Conservation (phyloP, 1,140 invertebrate species). For the Ylistrum balloti region DNA sequence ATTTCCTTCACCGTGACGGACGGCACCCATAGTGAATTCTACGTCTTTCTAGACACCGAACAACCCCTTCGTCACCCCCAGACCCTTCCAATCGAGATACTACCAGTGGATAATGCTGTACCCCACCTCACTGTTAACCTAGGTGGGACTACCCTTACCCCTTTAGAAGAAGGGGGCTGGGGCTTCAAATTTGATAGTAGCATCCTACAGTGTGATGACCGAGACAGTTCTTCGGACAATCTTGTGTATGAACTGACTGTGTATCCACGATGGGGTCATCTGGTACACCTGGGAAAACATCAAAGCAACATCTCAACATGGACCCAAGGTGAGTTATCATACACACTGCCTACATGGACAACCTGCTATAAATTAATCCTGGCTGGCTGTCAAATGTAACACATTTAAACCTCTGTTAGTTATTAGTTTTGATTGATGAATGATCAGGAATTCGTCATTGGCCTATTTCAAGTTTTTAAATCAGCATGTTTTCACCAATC, state of each 20-base stretch:
- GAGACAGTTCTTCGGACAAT: conserved; percentile 75
- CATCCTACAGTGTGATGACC: conserved; percentile 78
- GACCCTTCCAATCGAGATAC: conserved; percentile 79
- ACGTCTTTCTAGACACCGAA: conserved; percentile 77
- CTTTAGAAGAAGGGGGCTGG: conserved; percentile 68
- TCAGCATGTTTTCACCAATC: background rate
- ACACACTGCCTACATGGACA: background rate
- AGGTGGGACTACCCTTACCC: conserved; percentile 72
- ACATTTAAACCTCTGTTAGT: background rate
- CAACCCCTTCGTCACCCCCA: conserved; percentile 75
- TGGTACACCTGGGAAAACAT: conserved; percentile 72
- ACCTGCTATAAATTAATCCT: conserved; percentile 14
- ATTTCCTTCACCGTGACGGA: conserved; percentile 82
- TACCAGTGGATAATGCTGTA: conserved; percentile 81
- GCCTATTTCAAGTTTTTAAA: background rate
- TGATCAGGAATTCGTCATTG: background rate
- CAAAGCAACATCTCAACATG: conserved; percentile 76
- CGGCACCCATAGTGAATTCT: conserved; percentile 81
- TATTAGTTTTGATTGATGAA: background rate
- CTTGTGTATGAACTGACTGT: conserved; percentile 77
- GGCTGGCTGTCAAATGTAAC: background rate
- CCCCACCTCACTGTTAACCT: conserved; percentile 78
- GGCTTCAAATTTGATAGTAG: conserved; percentile 76
- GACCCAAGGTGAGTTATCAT: conserved; percentile 80
- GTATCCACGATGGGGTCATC: conserved; percentile 78